These are phyloP conservation scores for Tokudaia muenninki DNA, from an alignment of 2,797 vertebrate genomes.

Conservation along the genomic window DNA sequence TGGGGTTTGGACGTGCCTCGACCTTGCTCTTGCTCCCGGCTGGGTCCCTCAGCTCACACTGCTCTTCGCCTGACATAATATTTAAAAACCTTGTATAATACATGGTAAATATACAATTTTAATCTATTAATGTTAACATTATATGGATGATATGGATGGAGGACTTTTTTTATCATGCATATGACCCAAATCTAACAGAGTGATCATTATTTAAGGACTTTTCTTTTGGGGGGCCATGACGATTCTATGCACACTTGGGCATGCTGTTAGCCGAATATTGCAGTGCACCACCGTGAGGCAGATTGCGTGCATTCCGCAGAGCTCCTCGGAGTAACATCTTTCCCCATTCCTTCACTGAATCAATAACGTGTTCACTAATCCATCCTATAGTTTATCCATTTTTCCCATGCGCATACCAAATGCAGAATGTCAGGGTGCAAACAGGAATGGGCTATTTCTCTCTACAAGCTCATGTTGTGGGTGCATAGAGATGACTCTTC, in stretches of 20 bases:
- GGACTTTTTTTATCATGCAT: background rate
- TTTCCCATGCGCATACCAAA: background rate
- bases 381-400: background rate
- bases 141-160: background rate
- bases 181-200: background rate
- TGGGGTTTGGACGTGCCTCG: background rate
- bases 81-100: background rate
- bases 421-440: background rate
- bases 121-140: background rate
- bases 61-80: background rate
- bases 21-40: background rate
- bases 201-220: conserved; percentile 11
- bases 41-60: background rate
- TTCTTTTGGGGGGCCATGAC: background rate
- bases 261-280: background rate
- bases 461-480: background rate
- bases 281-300: background rate
- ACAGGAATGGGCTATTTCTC: background rate
- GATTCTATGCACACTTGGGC: background rate
- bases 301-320: background rate
- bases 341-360: background rate
- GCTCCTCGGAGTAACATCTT: background rate
- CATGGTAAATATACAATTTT: background rate
- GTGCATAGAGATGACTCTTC: background rate
- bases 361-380: background rate